Evolutionary conservation across 1,140 invertebrate genomes (phyloP), one percentile per base, ranked within the genome.

Genomic region (Meloidogyne floridensis): DNA sequence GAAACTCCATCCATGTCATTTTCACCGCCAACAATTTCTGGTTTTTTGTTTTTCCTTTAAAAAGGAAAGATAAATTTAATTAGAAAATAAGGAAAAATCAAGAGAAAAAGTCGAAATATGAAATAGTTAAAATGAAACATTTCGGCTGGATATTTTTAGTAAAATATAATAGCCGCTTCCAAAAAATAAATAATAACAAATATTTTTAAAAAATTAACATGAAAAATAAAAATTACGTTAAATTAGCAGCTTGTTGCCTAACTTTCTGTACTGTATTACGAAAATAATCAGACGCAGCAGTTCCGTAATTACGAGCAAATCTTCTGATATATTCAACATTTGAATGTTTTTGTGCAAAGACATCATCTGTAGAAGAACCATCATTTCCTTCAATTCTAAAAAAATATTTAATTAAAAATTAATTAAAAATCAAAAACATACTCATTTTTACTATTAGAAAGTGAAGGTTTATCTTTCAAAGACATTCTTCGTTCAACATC

Each of bases 401-500:
- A 42, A 79, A 70, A 32, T 43, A 59, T n/a, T 1, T 53, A 76
- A 77, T 77, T 20, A 13, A n/a, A 51, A 56, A 43, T 11, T 11
- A 13, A 56, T 42, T 77, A 56, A 77, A 51, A 56, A 7, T 7
- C 15, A 59, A 59, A 59, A 15, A 65, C 59, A n/a, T n/a, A 65
- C 59, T 69, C 77, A 71, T 51, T 72, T 79, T 79, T 43, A 51
- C 59, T 74, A 13, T 74, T 74, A n/a, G 72, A 18, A 65, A n/a
- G 4, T n/a, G 18, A 20, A 74, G 43, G 42, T 79, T 81, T 77
- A 88, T 87, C 82, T 65, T 81, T 77, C 56, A 87, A 75, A 13
- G 87, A 87, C 86, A 89, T 86, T 78, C 87, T 54, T 54, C 87
- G 76, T 56, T 89, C 81, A 51, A 87, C 85, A 73, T 87, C 87